Evolutionary conservation across 1,140 invertebrate genomes (phyloP), one percentile per base, ranked within the genome.

Genomic region (Agrypnia vestita): DNA sequence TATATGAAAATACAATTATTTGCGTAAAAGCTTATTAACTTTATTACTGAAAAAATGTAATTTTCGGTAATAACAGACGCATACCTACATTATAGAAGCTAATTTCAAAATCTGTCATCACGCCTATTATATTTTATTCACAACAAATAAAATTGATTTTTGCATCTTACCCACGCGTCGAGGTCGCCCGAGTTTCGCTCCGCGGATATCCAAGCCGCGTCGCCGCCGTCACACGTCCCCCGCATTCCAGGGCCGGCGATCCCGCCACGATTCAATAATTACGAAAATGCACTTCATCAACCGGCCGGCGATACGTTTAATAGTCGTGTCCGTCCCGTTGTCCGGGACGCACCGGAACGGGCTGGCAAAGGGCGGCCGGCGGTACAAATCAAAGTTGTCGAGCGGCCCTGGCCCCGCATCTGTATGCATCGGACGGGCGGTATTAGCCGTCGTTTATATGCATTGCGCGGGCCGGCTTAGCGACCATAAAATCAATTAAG

Each of bases 401-500:
- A 64, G 61, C 61, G n/a, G 35, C 25, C 10, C 25, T 35, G 1
- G 25, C 25, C 13, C 10, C 25, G 35, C 55, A 64, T 80, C 71
- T 80, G 73, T 80, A 80, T 80, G 80, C 74, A 78, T 47, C n/a
- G 47, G 44, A 25, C 12, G 49, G 71, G 71, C 8, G 51, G 44
- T 46, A 77, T 71, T 51, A 46, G 47, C 49, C 3, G 61, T 73
- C 80, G 53, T 81, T 81, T 77, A 51, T 81, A 81, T 81, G 80
- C 80, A 81, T 81, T 81, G 75, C 80, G 56, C 73, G 51, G 46
- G 35, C 67, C 10, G 10, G 61, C 35, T 13, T 35, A 64, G 61
- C 61, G 61, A 73, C 75, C 73, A 78, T 78, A 76, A 81, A 81
- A 81, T 81, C 80, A 81, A 81, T 81, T 81, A 81, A 81, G 64